Evolutionary conservation across 2,113 vertebrate species (phyloP), one percentile per base, ranked within the genome.

Genomic region (Dascyllus trimaculatus): DNA sequence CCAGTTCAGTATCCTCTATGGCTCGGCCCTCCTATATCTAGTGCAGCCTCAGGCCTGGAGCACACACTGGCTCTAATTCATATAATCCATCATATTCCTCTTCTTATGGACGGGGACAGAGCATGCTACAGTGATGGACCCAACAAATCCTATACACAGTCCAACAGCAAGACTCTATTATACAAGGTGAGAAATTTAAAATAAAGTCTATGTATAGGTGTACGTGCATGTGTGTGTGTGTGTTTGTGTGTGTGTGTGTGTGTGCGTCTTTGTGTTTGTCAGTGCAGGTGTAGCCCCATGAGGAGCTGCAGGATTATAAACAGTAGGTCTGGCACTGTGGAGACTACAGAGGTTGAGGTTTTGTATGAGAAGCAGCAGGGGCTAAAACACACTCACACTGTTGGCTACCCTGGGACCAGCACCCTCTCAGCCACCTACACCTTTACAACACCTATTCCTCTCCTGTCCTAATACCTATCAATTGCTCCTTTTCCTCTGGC

Each of bases 31-130:
- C 82, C 80, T 71, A 85, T 85, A 82, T 86, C 49, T 72, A 57
- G 69, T 58, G 75, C 86, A 73, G 90, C 88, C 90, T 66, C 75
- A 4, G 86, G 88, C 90, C 85, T 68, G 52, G 25, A 75, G 83
- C 80, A 69, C 84, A 84, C 85, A 79, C 80, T 26, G 53, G 35
- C 89, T 91, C 81, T 93, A 92, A 93, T 91, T 92, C 87, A 87
- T 83, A 83, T 88, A 88, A 93, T 93, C 89, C 90, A 93, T 93
- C 92, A 93, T 90, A 89, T 90, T 90, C 85, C 78, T 85, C 86
- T 78, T 74, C 82, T 83, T 85, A 82, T 82, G 78, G 75, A 77
- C 14, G 87, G 82, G 80, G 84, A 89, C 77, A 73, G 63, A 82
- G 80, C 72, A 15, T 21, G 19, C 81, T 73, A 77, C 86, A 43